Evolutionary conservation across 2,888 invertebrate species (phyloP).

Genomic region (Pterostichus niger): DNA sequence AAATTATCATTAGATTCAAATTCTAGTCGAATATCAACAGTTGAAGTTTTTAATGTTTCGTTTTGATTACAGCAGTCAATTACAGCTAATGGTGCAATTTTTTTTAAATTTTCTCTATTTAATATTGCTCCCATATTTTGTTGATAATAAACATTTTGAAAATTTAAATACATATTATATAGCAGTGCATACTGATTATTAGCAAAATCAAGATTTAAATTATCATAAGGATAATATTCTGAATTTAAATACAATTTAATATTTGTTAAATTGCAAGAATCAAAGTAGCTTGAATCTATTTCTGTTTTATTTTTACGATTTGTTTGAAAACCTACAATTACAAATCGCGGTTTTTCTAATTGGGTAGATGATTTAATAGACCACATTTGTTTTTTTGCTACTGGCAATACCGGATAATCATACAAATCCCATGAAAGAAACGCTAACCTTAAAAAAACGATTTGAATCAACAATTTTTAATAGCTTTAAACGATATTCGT

Average conservation of each 20-base stretch:
- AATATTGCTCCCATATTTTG: constrained; percentile 72
- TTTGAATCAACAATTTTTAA: constrained; percentile 32
- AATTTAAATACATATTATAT: constrained; percentile 47
- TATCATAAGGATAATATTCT: constrained; percentile 60
- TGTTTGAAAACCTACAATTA: constrained; percentile 60
- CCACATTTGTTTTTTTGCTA: constrained; percentile 72
- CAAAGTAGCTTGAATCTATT: constrained; percentile 53
- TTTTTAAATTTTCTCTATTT: constrained; percentile 62
- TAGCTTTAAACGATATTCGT: constrained; percentile 28
- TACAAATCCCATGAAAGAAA: constrained; percentile 74
- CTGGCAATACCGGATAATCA: constrained; percentile 73
- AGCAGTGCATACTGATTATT: constrained; percentile 36
- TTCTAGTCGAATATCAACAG: constrained; percentile 53
- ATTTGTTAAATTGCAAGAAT: constrained; percentile 56
- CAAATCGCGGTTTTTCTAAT: constrained; percentile 58
- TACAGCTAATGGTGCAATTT: constrained; percentile 69
- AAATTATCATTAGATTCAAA: constrained; percentile 68
- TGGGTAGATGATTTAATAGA: constrained; percentile 70
- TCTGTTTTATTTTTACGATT: constrained; percentile 51
- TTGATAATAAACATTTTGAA: constrained; percentile 54
- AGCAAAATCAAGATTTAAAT: constrained; percentile 57
- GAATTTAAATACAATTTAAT: constrained; percentile 59
- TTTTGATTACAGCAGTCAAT: constrained; percentile 69
- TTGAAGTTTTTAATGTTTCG: constrained; percentile 68
- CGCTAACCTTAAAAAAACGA: constrained; percentile 28